Evolutionary conservation across 2,113 vertebrate genomes (phyloP), one percentile per base, ranked within the genome.

Genomic region (Otocyon megalotis): DNA sequence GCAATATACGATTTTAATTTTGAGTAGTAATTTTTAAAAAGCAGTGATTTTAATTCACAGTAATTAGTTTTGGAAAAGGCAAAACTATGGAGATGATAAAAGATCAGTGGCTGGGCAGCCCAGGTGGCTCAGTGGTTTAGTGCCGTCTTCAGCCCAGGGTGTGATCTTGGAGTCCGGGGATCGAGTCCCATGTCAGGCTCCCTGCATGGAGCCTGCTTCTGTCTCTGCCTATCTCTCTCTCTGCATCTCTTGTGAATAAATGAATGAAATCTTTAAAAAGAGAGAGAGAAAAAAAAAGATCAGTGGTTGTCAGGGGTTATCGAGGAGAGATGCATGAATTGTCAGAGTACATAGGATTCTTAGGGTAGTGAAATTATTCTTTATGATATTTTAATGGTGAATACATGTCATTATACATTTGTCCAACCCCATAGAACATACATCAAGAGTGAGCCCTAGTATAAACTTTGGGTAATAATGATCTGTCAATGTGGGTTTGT

Each of bases 1-100:
- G 24, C 17, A 87, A 90, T 19, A 89, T 58, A 30, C 72, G 43
- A 63, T 95, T 92, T 94, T 92, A 72, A 67, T 56, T 95, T 85
- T 89, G 22, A 92, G 43, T 71, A 56, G 15, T 76, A 14, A 58
- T 85, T 88, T 90, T 53, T 50, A 85, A 85, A 83, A 80, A 72
- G 20, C 12, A 37, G 16, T 95, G n/a, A 82, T 93, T 94, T 32
- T 62, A 43, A 50, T 79, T 90, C 43, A 7, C 43, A 43, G 43
- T 43, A 7, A 43, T 43, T 43, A 43, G 43, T 62, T 84, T 53
- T 88, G 24, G 15, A 88, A 93, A 88, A 60, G 12, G 8, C 35
- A 92, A 74, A 95, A 48, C 6, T 76, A 50, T 32, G 22, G n/a
- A 85, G 20, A 35, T n/a, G 88, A 53, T 80, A 54, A 81, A 94